Percentiles rank a stretch among this genome's conserved stretches.
Evolutionary conservation across 92 coral and sea anemone genomes (phyloP).

Genomic region (Umimayanthus chanpuru): DNA sequence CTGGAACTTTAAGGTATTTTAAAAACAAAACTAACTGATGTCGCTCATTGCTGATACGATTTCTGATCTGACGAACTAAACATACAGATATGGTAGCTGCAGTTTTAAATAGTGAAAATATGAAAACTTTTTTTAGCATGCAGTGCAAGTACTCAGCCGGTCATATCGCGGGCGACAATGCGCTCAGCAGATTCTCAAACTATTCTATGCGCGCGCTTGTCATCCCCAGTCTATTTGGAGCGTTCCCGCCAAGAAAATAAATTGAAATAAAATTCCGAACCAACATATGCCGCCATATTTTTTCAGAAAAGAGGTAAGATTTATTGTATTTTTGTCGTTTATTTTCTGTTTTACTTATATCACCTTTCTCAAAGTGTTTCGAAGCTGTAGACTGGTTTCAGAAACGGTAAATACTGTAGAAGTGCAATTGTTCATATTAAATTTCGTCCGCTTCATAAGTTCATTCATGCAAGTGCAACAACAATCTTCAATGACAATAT

Average conservation of each 20-base stretch:
- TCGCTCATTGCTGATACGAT: not conserved
- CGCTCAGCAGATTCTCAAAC: not conserved
- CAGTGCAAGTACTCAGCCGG: too few species aligned
- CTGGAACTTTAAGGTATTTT: not conserved
- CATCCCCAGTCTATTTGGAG: not conserved
- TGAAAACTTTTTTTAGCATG: not conserved
- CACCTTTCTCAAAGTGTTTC: not conserved
- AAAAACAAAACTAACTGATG: not conserved
- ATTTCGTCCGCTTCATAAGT: too few species aligned
- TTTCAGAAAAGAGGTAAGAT: not conserved
- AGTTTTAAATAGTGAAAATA: too few species aligned
- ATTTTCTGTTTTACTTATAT: too few species aligned
- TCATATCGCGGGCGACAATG: not conserved
- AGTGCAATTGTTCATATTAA: not conserved
- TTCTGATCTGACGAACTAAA: not conserved
- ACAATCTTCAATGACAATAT: not conserved
- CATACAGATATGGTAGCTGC: too few species aligned
- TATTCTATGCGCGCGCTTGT: not conserved
- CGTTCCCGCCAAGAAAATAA: conserved; percentile 41
- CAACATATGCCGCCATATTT: not conserved
- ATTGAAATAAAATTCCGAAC: not conserved
- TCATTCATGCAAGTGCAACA: not conserved
- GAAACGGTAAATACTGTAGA: not conserved
- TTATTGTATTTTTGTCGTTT: too few species aligned
- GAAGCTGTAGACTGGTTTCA: not conserved